These are phyloP conservation scores for Synanthedon vespiformis DNA, from an alignment of 2,888 invertebrate species.

Conservation along the genomic window DNA sequence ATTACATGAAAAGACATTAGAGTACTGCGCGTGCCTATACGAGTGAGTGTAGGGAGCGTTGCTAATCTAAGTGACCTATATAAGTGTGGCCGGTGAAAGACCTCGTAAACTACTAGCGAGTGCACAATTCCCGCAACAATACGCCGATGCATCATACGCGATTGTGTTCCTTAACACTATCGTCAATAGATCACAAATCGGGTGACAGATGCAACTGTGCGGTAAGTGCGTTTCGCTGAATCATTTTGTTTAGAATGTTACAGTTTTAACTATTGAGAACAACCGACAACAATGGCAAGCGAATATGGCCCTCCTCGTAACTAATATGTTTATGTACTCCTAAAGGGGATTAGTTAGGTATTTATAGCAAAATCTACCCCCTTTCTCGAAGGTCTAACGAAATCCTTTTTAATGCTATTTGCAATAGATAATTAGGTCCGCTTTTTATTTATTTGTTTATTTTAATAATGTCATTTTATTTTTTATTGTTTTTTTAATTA, in stretches of 20 bases:
- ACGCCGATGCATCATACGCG: conserved; percentile 26
- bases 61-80: conserved; percentile 69
- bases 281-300: background rate
- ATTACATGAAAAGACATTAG: too few relatives aligned
- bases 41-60: conserved; percentile 34
- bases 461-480: too few relatives aligned
- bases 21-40: conserved; percentile 2
- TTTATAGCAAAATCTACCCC: too few relatives aligned
- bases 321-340: too few relatives aligned
- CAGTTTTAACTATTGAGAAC: conserved; percentile 22
- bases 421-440: too few relatives aligned
- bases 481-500: too few relatives aligned
- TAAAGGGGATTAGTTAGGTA: too few relatives aligned
- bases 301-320: too few relatives aligned
- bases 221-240: conserved; percentile 37
- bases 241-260: conserved; percentile 49
- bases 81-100: conserved; percentile 62
- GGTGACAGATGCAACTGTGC: conserved; percentile 10
- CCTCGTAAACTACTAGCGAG: conserved; percentile 63
- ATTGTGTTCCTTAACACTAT: conserved; percentile 35
- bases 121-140: conserved; percentile 56
- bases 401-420: too few relatives aligned
- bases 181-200: conserved; percentile 29
- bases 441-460: too few relatives aligned
- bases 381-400: too few relatives aligned